A percentile compares a stretch with the other conserved stretches of the same genome.
Evolutionary conservation across 2,113 vertebrate genomes (phyloP).

Genomic region (Bagarius yarrelli): DNA sequence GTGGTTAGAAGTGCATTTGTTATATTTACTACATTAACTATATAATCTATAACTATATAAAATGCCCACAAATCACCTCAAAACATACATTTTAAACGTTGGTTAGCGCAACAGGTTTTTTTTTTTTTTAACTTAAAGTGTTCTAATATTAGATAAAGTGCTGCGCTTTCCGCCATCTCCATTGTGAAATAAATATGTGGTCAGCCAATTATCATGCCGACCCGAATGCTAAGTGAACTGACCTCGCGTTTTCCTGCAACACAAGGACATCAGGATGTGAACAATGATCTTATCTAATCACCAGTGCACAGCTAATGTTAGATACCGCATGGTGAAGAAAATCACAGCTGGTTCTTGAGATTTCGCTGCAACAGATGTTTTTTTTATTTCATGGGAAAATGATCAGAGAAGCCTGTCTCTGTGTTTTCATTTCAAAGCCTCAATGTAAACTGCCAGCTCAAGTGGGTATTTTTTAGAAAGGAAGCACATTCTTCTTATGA

Average conservation of each 20-base stretch:
- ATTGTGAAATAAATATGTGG: conserved; percentile 7
- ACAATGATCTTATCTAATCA: conserved; percentile 55
- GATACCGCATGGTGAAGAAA: conserved; percentile 20
- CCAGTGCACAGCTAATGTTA: conserved; percentile 20
- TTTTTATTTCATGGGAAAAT: conserved; percentile 8
- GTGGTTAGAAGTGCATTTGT: too few species aligned
- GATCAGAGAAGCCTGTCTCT: neutral
- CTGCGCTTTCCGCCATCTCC: neutral
- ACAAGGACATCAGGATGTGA: conserved; percentile 47
- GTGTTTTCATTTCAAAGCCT: neutral
- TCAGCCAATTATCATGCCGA: conserved; percentile 3
- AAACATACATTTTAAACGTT: too few species aligned
- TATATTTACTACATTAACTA: too few species aligned
- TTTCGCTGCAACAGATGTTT: neutral
- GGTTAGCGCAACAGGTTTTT: too few species aligned
- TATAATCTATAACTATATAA: too few species aligned
- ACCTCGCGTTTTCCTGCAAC: neutral
- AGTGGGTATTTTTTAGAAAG: neutral
- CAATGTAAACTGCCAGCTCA: neutral
- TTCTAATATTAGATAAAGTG: neutral
- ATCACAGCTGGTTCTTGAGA: conserved; percentile 19
- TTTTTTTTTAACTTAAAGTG: neutral
- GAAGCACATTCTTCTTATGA: neutral
- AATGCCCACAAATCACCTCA: too few species aligned
- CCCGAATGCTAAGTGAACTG: neutral